Percentiles rank a stretch among this genome's conserved stretches.
Evolutionary conservation across 2,888 invertebrate species (phyloP).

Genomic region (Sinodicranocentrus sp.): DNA sequence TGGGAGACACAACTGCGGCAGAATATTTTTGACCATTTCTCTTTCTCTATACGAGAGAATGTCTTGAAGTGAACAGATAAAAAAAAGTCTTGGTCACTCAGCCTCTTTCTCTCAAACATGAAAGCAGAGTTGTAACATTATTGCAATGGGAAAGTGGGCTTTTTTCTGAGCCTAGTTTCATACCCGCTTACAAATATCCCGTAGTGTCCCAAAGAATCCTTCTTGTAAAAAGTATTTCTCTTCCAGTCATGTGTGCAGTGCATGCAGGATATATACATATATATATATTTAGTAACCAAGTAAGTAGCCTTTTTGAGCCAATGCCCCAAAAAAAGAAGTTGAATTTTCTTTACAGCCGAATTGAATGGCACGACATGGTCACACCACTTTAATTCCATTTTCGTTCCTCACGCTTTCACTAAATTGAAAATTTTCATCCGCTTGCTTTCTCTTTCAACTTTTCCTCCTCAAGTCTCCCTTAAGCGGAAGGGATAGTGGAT

Average conservation of each 20-base stretch:
- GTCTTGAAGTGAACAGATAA: constrained; percentile 63
- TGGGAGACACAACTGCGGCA: too few species aligned
- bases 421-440: constrained; percentile 67
- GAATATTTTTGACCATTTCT: too few species aligned
- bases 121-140: constrained; percentile 9
- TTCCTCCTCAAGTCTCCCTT: constrained; percentile 36
- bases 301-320: constrained; percentile 22
- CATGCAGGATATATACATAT: too few species aligned
- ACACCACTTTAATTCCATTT: constrained; percentile 69
- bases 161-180: too few species aligned
- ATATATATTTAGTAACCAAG: too few species aligned
- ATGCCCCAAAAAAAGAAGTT: constrained; percentile 27
- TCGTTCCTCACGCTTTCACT: constrained; percentile 64
- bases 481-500: constrained; percentile 32
- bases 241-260: neutral
- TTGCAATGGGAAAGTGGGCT: too few species aligned
- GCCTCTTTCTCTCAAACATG: constrained; percentile 27
- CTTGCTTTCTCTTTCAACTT: constrained; percentile 45
- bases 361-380: constrained; percentile 67
- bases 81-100: constrained; percentile 56
- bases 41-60: neutral
- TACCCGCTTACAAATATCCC: neutral
- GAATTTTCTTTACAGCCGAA: constrained; percentile 32
- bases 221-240: too few species aligned
- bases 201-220: too few species aligned